These are phyloP conservation scores for Panthera uncia DNA, from an alignment of 2,113 vertebrate genomes.

Conservation along the genomic window DNA sequence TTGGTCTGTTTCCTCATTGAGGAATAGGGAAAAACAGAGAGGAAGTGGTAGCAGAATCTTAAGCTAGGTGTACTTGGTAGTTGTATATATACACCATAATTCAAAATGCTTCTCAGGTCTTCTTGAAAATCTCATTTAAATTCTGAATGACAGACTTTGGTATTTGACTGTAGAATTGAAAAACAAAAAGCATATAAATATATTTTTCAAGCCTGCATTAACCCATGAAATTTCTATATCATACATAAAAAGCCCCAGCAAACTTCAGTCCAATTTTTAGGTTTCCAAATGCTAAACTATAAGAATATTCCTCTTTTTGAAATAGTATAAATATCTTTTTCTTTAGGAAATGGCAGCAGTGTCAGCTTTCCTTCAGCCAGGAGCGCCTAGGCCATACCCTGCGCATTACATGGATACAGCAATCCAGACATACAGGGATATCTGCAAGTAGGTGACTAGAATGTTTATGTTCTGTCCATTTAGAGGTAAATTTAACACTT, in stretches of 20 bases:
- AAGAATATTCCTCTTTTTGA: not conserved
- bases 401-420: constrained; percentile 99
- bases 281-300: not conserved
- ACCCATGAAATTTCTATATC: not conserved
- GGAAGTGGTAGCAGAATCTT: not conserved
- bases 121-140: not conserved
- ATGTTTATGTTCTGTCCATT: not conserved
- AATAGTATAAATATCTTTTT: constrained; percentile 2
- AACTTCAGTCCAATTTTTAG: constrained; percentile 12
- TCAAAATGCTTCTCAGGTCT: not conserved
- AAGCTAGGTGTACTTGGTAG: not conserved
- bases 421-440: constrained; percentile 96
- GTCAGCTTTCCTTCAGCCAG: constrained; percentile 95
- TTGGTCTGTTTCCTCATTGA: not conserved
- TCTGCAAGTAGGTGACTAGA: constrained; percentile 93
- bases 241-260: not conserved
- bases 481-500: not conserved
- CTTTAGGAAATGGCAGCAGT: constrained; percentile 98
- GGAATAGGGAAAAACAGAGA: not conserved
- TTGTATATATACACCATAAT: not conserved
- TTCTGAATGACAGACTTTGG: not conserved
- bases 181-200: not conserved
- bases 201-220: constrained; percentile 30
- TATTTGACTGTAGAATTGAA: constrained; percentile 32
- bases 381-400: constrained; percentile 94